Evolutionary conservation across 2,797 vertebrate genomes (phyloP), one percentile per base, ranked within the genome.

Genomic region (Apodemus agrarius): DNA sequence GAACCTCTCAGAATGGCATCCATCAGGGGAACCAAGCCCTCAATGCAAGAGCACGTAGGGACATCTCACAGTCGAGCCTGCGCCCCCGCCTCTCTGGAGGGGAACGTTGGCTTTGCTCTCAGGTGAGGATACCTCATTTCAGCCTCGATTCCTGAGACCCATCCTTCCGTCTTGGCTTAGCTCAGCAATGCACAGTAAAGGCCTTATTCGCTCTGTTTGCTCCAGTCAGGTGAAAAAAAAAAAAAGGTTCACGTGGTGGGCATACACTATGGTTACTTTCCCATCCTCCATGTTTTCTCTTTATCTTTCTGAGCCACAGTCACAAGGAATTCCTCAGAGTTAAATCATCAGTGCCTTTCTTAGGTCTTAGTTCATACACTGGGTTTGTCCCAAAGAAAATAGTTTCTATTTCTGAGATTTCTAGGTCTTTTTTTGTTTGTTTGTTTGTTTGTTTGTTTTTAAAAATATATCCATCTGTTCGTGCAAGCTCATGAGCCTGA

Each of bases 391-490:
- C 6, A n/a, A 93, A 89, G 80, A 40, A 81, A 82, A 4, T 37
- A 91, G 69, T 95, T 94, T 75, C 49, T 65, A 91, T 72, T 96
- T 88, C 31, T 74, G 72, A 93, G 81, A 82, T 72, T 87, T 92
- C 69, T 85, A 46, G 17, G 46, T 91, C 31, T 46, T 12, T 43
- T 75, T n/a, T 74, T 74, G 22, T 6, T 22, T 22, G n/a, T n/a
- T n/a, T n/a, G n/a, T n/a, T n/a, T n/a, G n/a, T 59, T 21, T 57
- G 75, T 40, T 24, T 26, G 26, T 11, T 43, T 72, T 37, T 6
- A 85, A 91, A 82, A 91, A 82, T 24, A 46, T 72, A 83, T 10
- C 26, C 10, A 75, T 13, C 78, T 93, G 57, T 61, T 90, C 37
- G 49, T 90, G n/a, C 6, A 34, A 57, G 57, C 31, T 76, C n/a